Percentiles rank a stretch among this genome's conserved stretches.
These are phyloP conservation scores for Shargacucullia verbasci DNA, from an alignment of 2,888 invertebrate genomes.

Conservation along the genomic window DNA sequence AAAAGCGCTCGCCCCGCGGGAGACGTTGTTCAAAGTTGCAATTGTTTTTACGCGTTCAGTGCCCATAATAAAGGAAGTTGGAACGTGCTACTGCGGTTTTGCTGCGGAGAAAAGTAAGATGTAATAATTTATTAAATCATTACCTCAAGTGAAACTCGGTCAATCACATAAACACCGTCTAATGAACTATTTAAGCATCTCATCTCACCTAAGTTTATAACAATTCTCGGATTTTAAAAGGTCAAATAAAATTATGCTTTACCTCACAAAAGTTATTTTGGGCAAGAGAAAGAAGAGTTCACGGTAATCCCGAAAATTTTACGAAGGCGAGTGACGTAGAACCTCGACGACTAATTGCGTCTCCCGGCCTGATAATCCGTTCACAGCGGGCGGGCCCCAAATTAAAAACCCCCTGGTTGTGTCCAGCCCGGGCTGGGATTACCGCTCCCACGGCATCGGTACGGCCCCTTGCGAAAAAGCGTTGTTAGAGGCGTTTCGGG, in stretches of 20 bases:
- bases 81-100: slow-evolving; percentile 51
- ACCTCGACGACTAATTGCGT: slow-evolving; percentile 83
- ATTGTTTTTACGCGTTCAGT: slow-evolving; percentile 58
- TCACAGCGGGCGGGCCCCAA: slow-evolving; percentile 86
- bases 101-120: slow-evolving; percentile 24
- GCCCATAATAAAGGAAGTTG: slow-evolving; percentile 49
- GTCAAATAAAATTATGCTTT: slow-evolving; percentile 30
- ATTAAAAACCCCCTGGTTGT: slow-evolving; percentile 85
- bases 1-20: slow-evolving; percentile 43
- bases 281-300: slow-evolving; percentile 53
- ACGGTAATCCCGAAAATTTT: slow-evolving; percentile 72
- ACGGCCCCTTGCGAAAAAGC: slow-evolving; percentile 57
- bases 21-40: slow-evolving; percentile 56
- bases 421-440: slow-evolving; percentile 78
- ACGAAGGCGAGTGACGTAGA: slow-evolving; percentile 65
- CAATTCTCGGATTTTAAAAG: no score
- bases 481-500: slow-evolving; percentile 35
- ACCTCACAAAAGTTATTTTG: slow-evolving; percentile 55
- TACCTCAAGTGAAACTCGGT: no score
- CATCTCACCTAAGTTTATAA: no score
- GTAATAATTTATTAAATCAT: slow-evolving; percentile 12
- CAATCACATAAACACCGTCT: no score
- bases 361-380: slow-evolving; percentile 82
- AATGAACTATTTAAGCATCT: no score
- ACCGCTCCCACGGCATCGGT: slow-evolving; percentile 72